Conservation (phyloP, 2,797 vertebrate species). For the Cryptoprocta ferox region DNA sequence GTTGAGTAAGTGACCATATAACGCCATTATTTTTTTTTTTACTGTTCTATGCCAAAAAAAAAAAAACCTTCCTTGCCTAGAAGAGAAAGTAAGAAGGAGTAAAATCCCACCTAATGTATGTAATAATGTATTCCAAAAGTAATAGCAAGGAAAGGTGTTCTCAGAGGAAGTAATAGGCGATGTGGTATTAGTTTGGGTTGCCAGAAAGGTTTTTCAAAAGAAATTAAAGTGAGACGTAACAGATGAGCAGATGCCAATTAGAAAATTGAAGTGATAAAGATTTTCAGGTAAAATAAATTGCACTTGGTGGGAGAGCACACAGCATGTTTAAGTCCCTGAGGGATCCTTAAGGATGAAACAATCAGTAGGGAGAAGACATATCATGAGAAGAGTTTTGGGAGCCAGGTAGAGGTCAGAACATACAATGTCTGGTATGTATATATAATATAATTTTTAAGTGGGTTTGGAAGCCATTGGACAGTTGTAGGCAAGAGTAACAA, state of each 20-base stretch:
- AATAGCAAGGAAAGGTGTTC: background rate
- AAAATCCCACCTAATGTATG: background rate
- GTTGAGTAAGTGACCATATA: background rate
- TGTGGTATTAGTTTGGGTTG: background rate
- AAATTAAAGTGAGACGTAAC: background rate
- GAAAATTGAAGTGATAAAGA: background rate
- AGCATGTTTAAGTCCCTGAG: background rate
- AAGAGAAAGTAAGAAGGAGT: background rate
- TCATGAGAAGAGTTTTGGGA: background rate
- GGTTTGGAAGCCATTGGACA: background rate
- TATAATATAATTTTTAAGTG: background rate
- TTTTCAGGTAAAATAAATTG: background rate
- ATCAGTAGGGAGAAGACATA: background rate
- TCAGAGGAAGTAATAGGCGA: background rate
- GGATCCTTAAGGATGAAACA: background rate
- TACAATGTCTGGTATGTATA: background rate
- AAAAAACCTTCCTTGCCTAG: background rate
- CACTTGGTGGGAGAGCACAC: background rate
- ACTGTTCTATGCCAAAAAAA: background rate
- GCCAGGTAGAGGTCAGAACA: fast-evolving
- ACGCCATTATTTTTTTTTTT: background rate
- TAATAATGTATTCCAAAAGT: background rate
- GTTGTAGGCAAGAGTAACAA: background rate
- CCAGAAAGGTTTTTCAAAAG: background rate
- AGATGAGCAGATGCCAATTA: background rate